Percentiles rank a stretch among this genome's conserved stretches.
Evolutionary conservation across 2,797 vertebrate genomes (phyloP).

Genomic region (Kryptopterus vitreolus): DNA sequence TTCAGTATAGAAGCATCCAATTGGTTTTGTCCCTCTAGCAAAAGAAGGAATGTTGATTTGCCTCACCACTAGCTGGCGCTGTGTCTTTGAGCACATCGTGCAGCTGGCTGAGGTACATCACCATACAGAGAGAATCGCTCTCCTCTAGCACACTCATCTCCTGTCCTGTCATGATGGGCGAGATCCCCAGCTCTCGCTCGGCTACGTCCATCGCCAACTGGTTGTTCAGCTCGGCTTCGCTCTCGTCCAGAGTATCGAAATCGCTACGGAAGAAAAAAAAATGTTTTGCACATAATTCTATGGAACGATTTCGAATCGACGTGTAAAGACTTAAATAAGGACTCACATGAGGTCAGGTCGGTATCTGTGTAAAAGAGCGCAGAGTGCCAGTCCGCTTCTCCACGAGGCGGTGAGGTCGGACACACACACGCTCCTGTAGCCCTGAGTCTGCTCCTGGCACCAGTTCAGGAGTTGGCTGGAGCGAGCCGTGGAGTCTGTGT

Average conservation of each 20-base stretch:
- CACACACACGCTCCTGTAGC: slow-evolving; percentile 82
- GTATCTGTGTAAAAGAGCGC: slow-evolving; percentile 89
- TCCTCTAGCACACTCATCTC: slow-evolving; percentile 86
- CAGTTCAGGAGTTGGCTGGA: slow-evolving; percentile 87
- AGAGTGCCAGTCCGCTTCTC: slow-evolving; percentile 92
- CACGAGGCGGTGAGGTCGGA: slow-evolving; percentile 89
- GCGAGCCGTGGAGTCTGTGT: slow-evolving; percentile 82
- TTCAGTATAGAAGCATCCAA: not conserved
- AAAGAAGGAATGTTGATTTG: not conserved
- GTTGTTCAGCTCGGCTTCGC: slow-evolving; percentile 79
- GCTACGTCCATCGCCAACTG: slow-evolving; percentile 84
- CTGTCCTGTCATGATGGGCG: slow-evolving; percentile 90
- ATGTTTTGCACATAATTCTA: no score
- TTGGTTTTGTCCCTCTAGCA: no score
- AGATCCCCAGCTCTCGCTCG: slow-evolving; percentile 87
- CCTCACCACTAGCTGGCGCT: slow-evolving; percentile 79
- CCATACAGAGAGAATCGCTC: slow-evolving; percentile 91
- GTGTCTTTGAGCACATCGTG: slow-evolving; percentile 89
- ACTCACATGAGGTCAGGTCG: slow-evolving; percentile 90
- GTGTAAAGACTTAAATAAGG: not conserved
- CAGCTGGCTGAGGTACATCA: slow-evolving; percentile 96
- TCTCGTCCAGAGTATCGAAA: slow-evolving; percentile 83
- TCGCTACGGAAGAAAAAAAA: slow-evolving; percentile 70
- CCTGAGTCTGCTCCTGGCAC: slow-evolving; percentile 90
- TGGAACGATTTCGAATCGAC: not conserved